Evolutionary conservation across 2,113 vertebrate genomes (phyloP).

Genomic region (Labrus mixtus): DNA sequence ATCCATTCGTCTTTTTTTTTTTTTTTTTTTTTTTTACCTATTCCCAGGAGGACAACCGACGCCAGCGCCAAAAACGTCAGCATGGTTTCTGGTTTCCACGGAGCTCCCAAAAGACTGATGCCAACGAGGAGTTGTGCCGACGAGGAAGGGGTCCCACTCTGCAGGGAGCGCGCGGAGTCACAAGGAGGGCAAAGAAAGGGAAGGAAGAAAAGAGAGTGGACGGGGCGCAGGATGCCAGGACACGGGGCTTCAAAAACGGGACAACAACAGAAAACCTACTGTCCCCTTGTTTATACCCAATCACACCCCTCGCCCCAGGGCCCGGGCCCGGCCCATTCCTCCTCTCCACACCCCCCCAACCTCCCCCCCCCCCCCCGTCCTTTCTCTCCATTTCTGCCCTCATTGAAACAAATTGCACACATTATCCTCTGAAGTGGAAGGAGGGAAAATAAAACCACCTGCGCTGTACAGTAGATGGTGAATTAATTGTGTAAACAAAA

Average conservation of each 20-base stretch:
- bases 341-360: conserved; percentile 14
- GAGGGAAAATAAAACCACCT: conserved; percentile 40
- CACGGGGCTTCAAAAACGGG: conserved; percentile 68
- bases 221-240: conserved; percentile 61
- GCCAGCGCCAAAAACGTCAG: conserved; percentile 80
- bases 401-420: conserved; percentile 47
- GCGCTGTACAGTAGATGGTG: conserved; percentile 2
- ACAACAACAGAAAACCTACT: conserved; percentile 78
- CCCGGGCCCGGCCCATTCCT: conserved; percentile 63
- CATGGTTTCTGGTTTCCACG: conserved; percentile 77
- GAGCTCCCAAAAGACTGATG: conserved; percentile 53
- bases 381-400: conserved; percentile 15
- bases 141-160: conserved; percentile 61
- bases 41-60: conserved; percentile 77
- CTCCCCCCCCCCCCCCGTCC: not conserved
- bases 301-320: conserved; percentile 77
- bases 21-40: conserved; percentile 74
- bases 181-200: conserved; percentile 20
- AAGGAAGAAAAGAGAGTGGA: conserved; percentile 35
- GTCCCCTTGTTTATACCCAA: conserved; percentile 81
- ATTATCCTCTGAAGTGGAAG: conserved; percentile 33
- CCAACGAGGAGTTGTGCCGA: conserved; percentile 47
- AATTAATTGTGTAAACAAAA: conserved; percentile 44
- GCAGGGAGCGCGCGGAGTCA: conserved; percentile 53
- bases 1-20: conserved; percentile 6